Base-by-base conservation (phyloP, 23 tunicate species). In the Ascidia mentula region DNA sequence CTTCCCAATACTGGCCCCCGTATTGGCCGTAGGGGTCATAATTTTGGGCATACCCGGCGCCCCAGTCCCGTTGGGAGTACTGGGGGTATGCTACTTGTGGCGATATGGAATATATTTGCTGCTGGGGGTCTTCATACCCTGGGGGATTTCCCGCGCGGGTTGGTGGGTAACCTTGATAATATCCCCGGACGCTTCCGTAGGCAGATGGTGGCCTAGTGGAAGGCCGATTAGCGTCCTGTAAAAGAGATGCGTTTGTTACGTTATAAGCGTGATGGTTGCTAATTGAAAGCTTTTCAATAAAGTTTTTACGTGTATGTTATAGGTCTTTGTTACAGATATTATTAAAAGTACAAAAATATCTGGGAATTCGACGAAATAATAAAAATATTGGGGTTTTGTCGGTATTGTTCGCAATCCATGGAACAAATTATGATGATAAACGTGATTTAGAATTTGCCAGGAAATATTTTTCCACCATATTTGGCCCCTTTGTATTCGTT, bases 1-100 rank as follows among this genome's bases (percentile, higher is more conserved):
- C 35, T 1, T 79, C 83, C 83, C 83, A 79, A 35, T 78, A 78
- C 18, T 46, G 31, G 6, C 69, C 69, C 7, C 38, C 30, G 13
- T 70, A 32, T 17, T 79, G 35, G 35, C 77, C 42, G 65, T 81
- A 81, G 26, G 85, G 77, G 77, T 81, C 85, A 36, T 81, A 81
- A 81, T 69, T 81, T 69, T 77, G 32, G 40, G 36, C 9, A 37
- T 77, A 46, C 2, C 34, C 36, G 31, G 36, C 53, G 22, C 37
- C 61, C 46, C 83, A 74, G 3, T 74, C 83, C 34, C 83, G n/a
- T 18, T 38, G 39, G 74, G 32, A 79, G 31, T 79, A 53, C 30
- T 79, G 82, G 39, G 77, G 73, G 77, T 71, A 79, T 6, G 74
- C 72, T 8, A 60, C 74, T 18, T 42, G 18, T 7, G 34, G 37